These are phyloP conservation scores for Phrynocephalus guinanensis DNA, from an alignment of 2,797 vertebrate genomes.

Conservation along the genomic window DNA sequence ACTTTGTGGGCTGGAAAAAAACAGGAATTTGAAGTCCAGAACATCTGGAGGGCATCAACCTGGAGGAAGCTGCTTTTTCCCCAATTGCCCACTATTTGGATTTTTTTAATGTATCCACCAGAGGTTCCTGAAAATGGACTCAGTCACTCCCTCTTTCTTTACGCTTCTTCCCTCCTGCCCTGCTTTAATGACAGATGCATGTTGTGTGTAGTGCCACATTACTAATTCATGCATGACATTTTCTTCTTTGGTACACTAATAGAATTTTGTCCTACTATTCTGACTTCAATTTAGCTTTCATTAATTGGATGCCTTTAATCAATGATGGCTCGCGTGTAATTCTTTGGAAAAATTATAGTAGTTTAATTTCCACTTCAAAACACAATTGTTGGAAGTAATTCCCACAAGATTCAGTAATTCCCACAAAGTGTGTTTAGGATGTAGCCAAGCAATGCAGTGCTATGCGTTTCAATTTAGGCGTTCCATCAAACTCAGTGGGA, in stretches of 20 bases:
- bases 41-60: too few relatives aligned
- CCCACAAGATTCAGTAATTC: background rate
- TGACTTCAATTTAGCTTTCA: slow-evolving; percentile 8
- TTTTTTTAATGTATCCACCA: too few relatives aligned
- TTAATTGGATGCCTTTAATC: background rate
- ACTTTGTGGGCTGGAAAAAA: too few relatives aligned
- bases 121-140: too few relatives aligned
- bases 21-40: too few relatives aligned
- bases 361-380: slow-evolving; percentile 20
- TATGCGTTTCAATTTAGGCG: slow-evolving; percentile 21
- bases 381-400: slow-evolving; percentile 8
- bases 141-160: too few relatives aligned
- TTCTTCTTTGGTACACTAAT: slow-evolving; percentile 52
- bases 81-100: too few relatives aligned
- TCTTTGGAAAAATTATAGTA: slow-evolving; percentile 30
- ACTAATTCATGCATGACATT: slow-evolving; percentile 9
- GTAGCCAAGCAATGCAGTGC: background rate
- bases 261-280: slow-evolving; percentile 24
- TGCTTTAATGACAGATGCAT: background rate
- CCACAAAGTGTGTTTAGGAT: background rate
- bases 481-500: background rate
- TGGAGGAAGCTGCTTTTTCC: too few relatives aligned
- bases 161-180: too few relatives aligned
- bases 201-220: slow-evolving; percentile 2
- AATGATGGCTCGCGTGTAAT: slow-evolving; percentile 22